Conservation (phyloP, 2,888 invertebrate genomes). For the Meiosimyza decipiens region DNA sequence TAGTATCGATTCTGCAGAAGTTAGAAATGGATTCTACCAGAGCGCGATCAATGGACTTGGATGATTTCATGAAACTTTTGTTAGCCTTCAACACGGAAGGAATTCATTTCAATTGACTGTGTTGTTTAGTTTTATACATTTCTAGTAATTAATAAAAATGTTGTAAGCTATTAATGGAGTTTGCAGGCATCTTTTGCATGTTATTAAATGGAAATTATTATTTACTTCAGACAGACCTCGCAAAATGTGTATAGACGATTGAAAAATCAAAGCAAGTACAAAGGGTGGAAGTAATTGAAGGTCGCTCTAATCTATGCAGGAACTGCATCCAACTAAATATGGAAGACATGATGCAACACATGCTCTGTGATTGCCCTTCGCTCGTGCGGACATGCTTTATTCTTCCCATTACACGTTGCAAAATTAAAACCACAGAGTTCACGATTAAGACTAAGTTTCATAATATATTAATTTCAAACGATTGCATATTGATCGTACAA, state of each 20-base stretch:
- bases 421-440: too few relatives aligned
- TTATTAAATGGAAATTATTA: background rate
- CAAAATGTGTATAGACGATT: too few relatives aligned
- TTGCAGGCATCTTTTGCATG: background rate
- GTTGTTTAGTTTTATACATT: background rate
- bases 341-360: too few relatives aligned
- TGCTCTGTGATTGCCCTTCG: too few relatives aligned
- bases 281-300: too few relatives aligned
- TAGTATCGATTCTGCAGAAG: slow-evolving; percentile 78
- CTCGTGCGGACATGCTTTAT: too few relatives aligned
- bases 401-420: too few relatives aligned
- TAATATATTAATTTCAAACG: slow-evolving; percentile 72
- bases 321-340: too few relatives aligned
- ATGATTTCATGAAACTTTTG: slow-evolving; percentile 91
- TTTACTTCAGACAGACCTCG: background rate
- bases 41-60: slow-evolving; percentile 94
- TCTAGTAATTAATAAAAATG: background rate
- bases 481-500: slow-evolving; percentile 98
- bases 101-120: slow-evolving; percentile 79
- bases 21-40: slow-evolving; percentile 80
- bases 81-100: slow-evolving; percentile 91
- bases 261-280: too few relatives aligned
- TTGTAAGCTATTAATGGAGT: background rate
- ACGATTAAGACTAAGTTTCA: too few relatives aligned
- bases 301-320: too few relatives aligned